A percentile compares a stretch with the other conserved stretches of the same genome.
phyloP scores from a whole-genome alignment of 2,113 vertebrate genomes.

The Pavo muticus region DNA sequence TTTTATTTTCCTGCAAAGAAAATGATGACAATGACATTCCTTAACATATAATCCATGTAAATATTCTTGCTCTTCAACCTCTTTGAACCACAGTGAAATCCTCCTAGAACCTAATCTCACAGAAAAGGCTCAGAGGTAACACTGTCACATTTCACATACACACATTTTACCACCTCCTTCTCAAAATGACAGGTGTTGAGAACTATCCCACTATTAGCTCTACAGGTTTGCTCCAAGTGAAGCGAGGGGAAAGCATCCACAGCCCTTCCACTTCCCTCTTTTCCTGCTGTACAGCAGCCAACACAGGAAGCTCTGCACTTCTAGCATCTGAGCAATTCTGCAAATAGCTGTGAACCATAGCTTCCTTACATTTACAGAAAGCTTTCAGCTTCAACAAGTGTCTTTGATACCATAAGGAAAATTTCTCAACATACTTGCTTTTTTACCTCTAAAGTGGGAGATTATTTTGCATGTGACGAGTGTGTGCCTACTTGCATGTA shows the following conservation, averaged over 20 bases:
- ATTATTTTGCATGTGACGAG: background rate
- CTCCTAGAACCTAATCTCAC: background rate
- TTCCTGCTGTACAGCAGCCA: background rate
- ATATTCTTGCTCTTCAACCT: background rate
- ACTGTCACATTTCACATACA: background rate
- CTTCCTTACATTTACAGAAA: background rate
- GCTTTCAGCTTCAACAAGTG: background rate
- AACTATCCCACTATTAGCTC: background rate
- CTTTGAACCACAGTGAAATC: background rate
- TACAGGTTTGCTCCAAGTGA: background rate
- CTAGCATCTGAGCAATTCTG: background rate
- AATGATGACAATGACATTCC: background rate
- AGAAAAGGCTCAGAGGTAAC: background rate
- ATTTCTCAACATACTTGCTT: background rate
- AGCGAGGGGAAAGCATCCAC: background rate
- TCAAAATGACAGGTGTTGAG: background rate
- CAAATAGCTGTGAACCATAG: background rate
- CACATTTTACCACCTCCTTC: fast-evolving
- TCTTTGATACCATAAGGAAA: background rate
- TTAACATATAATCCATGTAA: background rate
- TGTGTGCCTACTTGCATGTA: fast-evolving
- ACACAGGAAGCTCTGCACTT: background rate
- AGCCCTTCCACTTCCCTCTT: background rate
- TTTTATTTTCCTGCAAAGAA: background rate
- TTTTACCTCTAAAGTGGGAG: background rate